Evolutionary conservation across 2,113 vertebrate genomes (phyloP).

Genomic region (Cyprinus carpio): DNA sequence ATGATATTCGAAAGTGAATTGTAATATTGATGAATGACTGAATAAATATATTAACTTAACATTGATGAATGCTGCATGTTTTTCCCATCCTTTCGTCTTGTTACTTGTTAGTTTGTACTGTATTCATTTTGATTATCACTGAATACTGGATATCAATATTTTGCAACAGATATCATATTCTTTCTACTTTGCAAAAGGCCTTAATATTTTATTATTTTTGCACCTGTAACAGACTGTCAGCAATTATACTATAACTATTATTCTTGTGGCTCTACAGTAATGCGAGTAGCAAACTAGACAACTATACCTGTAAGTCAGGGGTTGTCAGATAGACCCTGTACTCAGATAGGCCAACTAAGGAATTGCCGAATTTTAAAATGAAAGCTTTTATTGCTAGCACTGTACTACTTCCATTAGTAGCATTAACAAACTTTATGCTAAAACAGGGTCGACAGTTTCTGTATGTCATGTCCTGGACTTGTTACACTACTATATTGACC

Average conservation of each 20-base stretch:
- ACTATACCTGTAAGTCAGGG: neutral
- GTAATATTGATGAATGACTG: neutral
- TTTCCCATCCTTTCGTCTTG: neutral
- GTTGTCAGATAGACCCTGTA: neutral
- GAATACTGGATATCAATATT: neutral
- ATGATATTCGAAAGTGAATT: neutral
- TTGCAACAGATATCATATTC: neutral
- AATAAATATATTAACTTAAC: neutral
- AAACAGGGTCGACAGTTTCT: neutral
- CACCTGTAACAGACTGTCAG: neutral
- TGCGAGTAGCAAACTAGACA: neutral
- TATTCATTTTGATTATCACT: neutral
- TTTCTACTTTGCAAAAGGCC: neutral
- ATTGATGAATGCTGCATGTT: neutral
- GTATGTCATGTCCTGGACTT: neutral
- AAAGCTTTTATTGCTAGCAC: neutral
- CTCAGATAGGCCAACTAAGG: neutral
- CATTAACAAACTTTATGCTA: neutral
- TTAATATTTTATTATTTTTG: too few species aligned
- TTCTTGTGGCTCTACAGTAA: neutral
- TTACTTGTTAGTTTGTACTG: neutral
- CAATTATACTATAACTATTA: neutral
- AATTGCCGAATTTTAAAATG: neutral
- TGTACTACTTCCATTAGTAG: neutral
- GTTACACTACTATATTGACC: neutral